Percentiles rank a stretch among this genome's conserved stretches.
Evolutionary conservation across 2,797 vertebrate genomes (phyloP).

Genomic region (Cynodonichthys magdalenae): DNA sequence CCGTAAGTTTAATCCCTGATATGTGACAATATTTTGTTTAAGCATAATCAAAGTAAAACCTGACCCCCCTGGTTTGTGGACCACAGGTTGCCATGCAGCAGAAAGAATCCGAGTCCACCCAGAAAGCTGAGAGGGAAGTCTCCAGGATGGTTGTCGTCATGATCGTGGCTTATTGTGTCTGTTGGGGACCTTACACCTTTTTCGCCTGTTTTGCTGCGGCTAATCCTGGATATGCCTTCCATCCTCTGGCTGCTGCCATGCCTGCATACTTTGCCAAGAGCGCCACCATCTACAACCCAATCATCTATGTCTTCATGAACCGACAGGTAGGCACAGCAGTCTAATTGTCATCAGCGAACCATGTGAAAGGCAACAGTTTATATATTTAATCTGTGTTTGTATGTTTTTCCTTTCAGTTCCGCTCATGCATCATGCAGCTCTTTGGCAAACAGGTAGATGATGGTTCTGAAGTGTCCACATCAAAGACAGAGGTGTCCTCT

Average conservation of each 20-base stretch:
- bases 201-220: constrained; percentile 87
- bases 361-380: not conserved
- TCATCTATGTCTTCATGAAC: constrained; percentile 93
- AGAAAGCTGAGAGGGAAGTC: constrained; percentile 91
- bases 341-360: not conserved
- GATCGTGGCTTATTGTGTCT: constrained; percentile 82
- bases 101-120: constrained; percentile 90
- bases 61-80: constrained; percentile 25
- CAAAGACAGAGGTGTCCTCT: constrained; percentile 89
- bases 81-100: constrained; percentile 89
- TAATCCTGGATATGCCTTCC: constrained; percentile 88
- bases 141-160: constrained; percentile 91
- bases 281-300: constrained; percentile 91
- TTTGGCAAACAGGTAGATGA: constrained; percentile 89
- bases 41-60: not conserved
- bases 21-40: not conserved
- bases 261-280: constrained; percentile 92
- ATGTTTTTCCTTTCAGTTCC: constrained; percentile 78
- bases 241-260: constrained; percentile 86
- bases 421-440: constrained; percentile 87
- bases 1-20: constrained; percentile 70
- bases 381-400: not conserved
- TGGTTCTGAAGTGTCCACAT: constrained; percentile 86
- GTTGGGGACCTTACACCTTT: constrained; percentile 88
- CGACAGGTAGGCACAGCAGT: constrained; percentile 80